Base-by-base conservation (phyloP, 2,113 vertebrate genomes). In the Trematocara zebra region DNA sequence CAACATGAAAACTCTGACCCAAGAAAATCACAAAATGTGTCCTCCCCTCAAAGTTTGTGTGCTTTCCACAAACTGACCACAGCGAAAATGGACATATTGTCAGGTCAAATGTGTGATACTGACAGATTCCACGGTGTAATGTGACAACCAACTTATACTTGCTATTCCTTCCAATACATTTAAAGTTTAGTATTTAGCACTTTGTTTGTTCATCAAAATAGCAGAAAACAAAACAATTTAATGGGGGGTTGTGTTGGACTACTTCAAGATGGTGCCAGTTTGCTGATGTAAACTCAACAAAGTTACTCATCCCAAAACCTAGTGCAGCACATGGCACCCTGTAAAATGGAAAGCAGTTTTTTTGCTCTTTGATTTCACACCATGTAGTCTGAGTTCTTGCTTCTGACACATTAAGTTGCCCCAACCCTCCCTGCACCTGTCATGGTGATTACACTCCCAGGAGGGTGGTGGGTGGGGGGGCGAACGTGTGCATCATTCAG, bases 391-490 rank as follows among this genome's bases (percentile, higher is more conserved):
- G 47, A 86, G 20, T 72, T 59, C 42, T 78, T 57, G 42, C 44
- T 12, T 61, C 76, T 76, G 76, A 84, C 53, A 78, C 83, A 80
- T 74, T 78, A 57, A n/a, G 78, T 28, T 59, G 78, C 54, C 80
- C 59, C 78, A 76, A 47, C 57, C 5, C 74, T 83, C 80, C 85
- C 56, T 87, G 57, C 91, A 91, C 91, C 89, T 89, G 91, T 88
- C 89, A 83, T 87, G 86, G 61, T 85, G 87, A 92, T 88, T 87
- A 79, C 51, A 81, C 49, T 80, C 83, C 80, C 87, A 61, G 26
- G 2, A 28, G 56, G 81, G 31, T n/a, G 31, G 31, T 1, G 5
- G 31, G 57, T 1, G 8, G 7, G 4, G 11, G 3, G 8, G 54
- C 0, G 0, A 86, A 85, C 91, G 18, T 56, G 85, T 84, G 90